A percentile compares a stretch with the other conserved stretches of the same genome.
Evolutionary conservation across 2,888 invertebrate species (phyloP).

Genomic region (Drosophila seclusa): DNA sequence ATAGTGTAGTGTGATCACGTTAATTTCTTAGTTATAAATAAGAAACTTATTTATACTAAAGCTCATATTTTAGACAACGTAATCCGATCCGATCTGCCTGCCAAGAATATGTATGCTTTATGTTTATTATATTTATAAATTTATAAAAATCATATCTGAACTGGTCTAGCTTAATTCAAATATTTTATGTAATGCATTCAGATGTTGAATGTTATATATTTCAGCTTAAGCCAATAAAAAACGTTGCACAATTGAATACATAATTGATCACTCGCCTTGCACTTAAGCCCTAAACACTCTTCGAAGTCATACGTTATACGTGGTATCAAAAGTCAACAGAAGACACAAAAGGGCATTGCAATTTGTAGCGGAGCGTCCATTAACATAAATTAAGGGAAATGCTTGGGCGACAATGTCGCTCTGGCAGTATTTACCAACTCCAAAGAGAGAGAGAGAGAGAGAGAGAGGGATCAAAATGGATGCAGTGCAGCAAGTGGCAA

Average conservation of each 20-base stretch:
- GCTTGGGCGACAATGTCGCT: slow-evolving; percentile 53
- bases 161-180: not conserved
- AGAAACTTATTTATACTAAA: not conserved
- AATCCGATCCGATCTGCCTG: not conserved
- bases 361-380: slow-evolving; percentile 80
- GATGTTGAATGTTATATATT: not conserved
- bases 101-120: too few species aligned
- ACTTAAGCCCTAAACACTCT: slow-evolving; percentile 10
- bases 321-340: slow-evolving; percentile 48
- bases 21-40: too few species aligned
- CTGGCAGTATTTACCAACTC: slow-evolving; percentile 18
- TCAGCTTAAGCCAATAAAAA: not conserved
- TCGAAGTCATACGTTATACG: not conserved
- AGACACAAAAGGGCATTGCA: slow-evolving; percentile 72
- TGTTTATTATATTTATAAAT: not conserved
- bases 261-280: not conserved
- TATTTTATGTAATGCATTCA: not conserved
- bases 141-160: not conserved
- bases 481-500: slow-evolving; percentile 65
- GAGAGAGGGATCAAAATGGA: slow-evolving; percentile 28
- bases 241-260: not conserved
- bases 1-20: not conserved
- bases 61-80: not conserved
- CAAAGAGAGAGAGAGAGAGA: not conserved
- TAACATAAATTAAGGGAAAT: slow-evolving; percentile 81